phyloP scores from a whole-genome alignment of 2,113 vertebrate species.

The Junco hyemalis region DNA sequence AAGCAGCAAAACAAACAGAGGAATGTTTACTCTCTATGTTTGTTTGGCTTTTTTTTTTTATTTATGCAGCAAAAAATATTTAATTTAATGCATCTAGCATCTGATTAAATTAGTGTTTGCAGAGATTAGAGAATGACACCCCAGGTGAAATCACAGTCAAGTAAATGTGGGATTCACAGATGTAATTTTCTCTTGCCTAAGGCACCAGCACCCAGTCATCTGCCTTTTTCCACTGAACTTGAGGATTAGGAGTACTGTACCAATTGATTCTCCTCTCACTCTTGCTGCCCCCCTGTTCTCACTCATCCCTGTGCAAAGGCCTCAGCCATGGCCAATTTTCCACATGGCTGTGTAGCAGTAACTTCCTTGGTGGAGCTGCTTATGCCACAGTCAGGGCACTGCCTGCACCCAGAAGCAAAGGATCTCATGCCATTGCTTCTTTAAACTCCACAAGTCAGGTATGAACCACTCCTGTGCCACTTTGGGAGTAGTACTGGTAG shows the following conservation, averaged over 20 bases:
- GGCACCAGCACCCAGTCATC: neutral
- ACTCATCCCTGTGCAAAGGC: neutral
- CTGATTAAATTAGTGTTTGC: neutral
- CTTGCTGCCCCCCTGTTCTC: neutral
- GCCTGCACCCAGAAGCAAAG: neutral
- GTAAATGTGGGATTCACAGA: neutral
- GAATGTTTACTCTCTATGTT: neutral
- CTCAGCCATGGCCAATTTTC: neutral
- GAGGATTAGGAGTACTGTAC: neutral
- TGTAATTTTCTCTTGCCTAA: neutral
- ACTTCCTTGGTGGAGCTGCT: neutral
- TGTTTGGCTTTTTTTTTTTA: neutral
- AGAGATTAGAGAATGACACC: neutral
- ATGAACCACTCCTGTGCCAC: neutral
- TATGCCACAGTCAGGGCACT: neutral
- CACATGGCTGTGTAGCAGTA: neutral
- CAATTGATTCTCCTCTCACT: neutral
- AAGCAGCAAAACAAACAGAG: neutral
- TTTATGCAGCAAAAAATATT: neutral
- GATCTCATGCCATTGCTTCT: neutral
- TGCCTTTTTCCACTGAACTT: neutral
- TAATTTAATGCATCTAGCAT: neutral
- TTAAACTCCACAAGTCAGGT: neutral
- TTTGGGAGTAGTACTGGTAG: neutral
- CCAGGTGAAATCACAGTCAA: neutral